A percentile compares a stretch with the other conserved stretches of the same genome.
These are phyloP conservation scores for Larimichthys polyactis DNA, from an alignment of 2,113 vertebrate genomes.

Conservation along the genomic window DNA sequence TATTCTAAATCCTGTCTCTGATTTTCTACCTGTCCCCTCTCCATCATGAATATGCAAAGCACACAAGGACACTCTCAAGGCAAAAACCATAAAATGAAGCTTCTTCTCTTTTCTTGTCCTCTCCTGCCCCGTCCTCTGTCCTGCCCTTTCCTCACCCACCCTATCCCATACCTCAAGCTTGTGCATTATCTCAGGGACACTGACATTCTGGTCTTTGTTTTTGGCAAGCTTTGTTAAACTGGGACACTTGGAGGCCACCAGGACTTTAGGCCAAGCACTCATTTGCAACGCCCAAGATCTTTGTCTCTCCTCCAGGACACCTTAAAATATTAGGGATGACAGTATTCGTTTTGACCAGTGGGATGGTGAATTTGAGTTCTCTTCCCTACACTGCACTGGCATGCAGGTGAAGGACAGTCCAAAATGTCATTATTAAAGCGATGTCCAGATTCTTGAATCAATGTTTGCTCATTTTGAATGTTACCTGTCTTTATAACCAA, in stretches of 20 bases:
- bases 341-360: background rate
- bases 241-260: conserved; percentile 24
- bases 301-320: conserved; percentile 8
- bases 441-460: background rate
- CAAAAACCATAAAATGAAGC: conserved; percentile 68
- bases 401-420: background rate
- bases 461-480: background rate
- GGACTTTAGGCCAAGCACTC: background rate
- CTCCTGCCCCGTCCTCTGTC: conserved; percentile 16
- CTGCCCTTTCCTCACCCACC: conserved; percentile 16
- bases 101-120: conserved; percentile 40
- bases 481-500: background rate
- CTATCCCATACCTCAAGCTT: background rate
- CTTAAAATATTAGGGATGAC: background rate
- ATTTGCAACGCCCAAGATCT: background rate
- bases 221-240: conserved; percentile 36
- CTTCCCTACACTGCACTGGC: background rate
- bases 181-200: conserved; percentile 40
- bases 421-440: background rate
- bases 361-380: background rate
- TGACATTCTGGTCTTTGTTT: conserved; percentile 31
- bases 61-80: conserved; percentile 68
- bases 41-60: conserved; percentile 74
- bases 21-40: conserved; percentile 61
- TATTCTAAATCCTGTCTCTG: conserved; percentile 67